A percentile compares a stretch with the other conserved stretches of the same genome.
These are phyloP conservation scores for Cyaniris semiargus DNA, from an alignment of 2,888 invertebrate species.

Conservation along the genomic window DNA sequence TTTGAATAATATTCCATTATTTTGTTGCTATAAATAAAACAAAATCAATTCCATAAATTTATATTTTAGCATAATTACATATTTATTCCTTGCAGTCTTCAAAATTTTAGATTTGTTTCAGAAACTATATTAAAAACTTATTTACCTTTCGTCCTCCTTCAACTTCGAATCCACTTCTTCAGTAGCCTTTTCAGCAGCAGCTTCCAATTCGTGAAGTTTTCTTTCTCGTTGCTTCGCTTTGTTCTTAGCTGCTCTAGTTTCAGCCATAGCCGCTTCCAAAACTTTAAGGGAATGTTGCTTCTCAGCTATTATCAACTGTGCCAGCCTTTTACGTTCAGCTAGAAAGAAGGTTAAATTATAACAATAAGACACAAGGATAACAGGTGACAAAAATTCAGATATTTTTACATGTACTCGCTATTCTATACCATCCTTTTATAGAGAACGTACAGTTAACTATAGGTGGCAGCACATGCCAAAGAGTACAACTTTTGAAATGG, in stretches of 20 bases:
- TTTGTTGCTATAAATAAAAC: constrained; percentile 70
- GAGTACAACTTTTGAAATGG: no score
- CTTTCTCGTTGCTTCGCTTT: constrained; percentile 59
- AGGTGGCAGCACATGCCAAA: no score
- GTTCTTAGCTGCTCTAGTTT: constrained; percentile 65
- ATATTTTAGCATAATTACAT: background rate
- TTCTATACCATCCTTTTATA: no score
- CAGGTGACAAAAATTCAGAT: no score
- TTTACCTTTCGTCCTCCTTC: constrained; percentile 64
- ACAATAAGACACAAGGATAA: no score
- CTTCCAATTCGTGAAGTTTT: constrained; percentile 52
- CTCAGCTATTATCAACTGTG: constrained; percentile 72
- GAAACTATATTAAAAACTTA: background rate
- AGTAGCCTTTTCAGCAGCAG: constrained; percentile 54
- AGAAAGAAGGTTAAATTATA: constrained; percentile 39
- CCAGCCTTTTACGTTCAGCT: constrained; percentile 72
- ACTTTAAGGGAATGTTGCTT: constrained; percentile 72
- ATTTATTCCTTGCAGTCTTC: background rate
- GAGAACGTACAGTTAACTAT: no score
- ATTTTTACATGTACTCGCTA: no score
- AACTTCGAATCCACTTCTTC: constrained; percentile 68
- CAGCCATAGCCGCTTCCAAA: constrained; percentile 72
- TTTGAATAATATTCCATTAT: constrained; percentile 84
- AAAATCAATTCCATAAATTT: background rate
- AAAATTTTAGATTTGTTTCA: background rate